A percentile compares a stretch with the other conserved stretches of the same genome.
These are phyloP conservation scores for Calycopis cecrops DNA, from an alignment of 1,140 invertebrate species.

Conservation along the genomic window DNA sequence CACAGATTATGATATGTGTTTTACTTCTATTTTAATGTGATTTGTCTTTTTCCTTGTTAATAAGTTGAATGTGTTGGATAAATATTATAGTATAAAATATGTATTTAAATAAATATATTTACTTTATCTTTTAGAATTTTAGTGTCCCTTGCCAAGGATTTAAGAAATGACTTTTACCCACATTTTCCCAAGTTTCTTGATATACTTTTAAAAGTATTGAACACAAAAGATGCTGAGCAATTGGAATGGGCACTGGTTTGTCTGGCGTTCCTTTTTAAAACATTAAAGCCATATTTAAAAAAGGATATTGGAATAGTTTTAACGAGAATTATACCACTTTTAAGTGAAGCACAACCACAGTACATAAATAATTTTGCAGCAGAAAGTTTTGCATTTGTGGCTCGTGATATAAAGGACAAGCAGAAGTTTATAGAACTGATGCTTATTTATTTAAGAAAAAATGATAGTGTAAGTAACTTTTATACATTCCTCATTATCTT, in stretches of 20 bases:
- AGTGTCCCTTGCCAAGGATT: conserved; percentile 88
- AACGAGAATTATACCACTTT: conserved; percentile 83
- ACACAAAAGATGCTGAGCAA: conserved; percentile 86
- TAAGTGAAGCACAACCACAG: conserved; percentile 81
- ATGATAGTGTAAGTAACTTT: conserved; percentile 78
- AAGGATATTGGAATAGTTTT: conserved; percentile 86
- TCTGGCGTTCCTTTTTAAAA: conserved; percentile 93
- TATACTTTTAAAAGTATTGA: conserved; percentile 82
- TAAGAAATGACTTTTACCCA: conserved; percentile 90
- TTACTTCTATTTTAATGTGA: too few species aligned
- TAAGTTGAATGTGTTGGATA: too few species aligned
- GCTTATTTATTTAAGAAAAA: conserved; percentile 79
- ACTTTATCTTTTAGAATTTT: conserved; percentile 81
- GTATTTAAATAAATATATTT: conserved; percentile 8
- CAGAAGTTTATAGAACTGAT: conserved; percentile 83
- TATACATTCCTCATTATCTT: too few species aligned
- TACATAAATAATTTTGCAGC: conserved; percentile 96
- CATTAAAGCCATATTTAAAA: conserved; percentile 87
- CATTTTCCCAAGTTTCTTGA: conserved; percentile 85
- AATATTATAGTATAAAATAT: background rate
- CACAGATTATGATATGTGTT: too few species aligned
- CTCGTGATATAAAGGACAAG: conserved; percentile 90
- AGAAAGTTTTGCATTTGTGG: conserved; percentile 94
- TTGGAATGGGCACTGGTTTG: conserved; percentile 89
- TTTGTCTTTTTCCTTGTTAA: too few species aligned